Conservation (phyloP, 2,888 invertebrate genomes). For the Polyommatus icarus region DNA sequence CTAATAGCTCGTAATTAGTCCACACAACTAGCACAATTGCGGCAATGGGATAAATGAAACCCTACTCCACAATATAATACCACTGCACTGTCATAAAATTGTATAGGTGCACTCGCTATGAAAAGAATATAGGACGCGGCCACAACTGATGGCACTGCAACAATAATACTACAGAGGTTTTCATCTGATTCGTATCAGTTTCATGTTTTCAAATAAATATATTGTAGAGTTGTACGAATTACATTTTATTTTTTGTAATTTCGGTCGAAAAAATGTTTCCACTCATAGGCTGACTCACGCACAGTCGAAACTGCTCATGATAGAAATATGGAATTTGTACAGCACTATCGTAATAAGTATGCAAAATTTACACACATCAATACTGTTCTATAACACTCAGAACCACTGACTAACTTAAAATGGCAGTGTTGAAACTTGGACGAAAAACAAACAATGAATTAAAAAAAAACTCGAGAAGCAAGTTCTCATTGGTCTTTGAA, state of each 20-base stretch:
- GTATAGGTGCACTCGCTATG: conserved; percentile 15
- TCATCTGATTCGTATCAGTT: neutral
- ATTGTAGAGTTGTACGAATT: neutral
- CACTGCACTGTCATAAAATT: conserved; percentile 18
- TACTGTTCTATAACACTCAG: neutral
- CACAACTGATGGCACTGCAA: neutral
- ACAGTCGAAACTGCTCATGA: neutral
- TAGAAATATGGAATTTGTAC: neutral
- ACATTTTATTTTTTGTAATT: neutral
- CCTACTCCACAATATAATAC: conserved; percentile 51
- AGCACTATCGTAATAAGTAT: neutral
- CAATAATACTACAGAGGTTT: conserved; percentile 10
- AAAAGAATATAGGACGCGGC: conserved; percentile 26
- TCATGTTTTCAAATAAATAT: neutral
- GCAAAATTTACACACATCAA: neutral
- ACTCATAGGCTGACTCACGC: neutral
- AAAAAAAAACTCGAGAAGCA: neutral
- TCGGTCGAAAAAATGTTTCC: neutral
- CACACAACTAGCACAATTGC: conserved; percentile 74
- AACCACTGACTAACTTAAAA: neutral
- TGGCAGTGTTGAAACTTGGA: neutral
- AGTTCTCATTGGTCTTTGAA: neutral
- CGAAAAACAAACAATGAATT: neutral
- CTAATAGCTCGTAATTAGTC: conserved; percentile 74
- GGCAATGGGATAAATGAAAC: conserved; percentile 72